Conservation (phyloP, 2,113 vertebrate genomes). For the Gracilinanus agilis region DNA sequence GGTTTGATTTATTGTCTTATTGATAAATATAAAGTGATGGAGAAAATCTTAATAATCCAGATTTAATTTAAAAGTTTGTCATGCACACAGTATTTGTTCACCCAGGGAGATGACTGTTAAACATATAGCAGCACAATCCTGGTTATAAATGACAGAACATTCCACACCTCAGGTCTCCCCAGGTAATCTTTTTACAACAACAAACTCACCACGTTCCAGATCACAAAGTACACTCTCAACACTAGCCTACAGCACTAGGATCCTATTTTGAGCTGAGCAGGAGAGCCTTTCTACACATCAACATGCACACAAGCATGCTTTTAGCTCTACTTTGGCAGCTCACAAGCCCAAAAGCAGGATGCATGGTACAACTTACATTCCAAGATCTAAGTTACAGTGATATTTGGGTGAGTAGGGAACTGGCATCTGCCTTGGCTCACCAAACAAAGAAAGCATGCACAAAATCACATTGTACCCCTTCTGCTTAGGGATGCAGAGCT, state of each 20-base stretch:
- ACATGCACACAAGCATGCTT: constrained; percentile 65
- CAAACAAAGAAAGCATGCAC: constrained; percentile 84
- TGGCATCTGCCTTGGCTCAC: constrained; percentile 38
- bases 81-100: neutral
- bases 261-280: constrained; percentile 28
- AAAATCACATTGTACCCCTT: constrained; percentile 68
- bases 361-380: constrained; percentile 21
- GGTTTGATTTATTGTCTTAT: neutral
- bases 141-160: neutral
- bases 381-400: constrained; percentile 50
- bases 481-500: constrained; percentile 55
- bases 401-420: neutral
- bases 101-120: neutral
- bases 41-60: neutral
- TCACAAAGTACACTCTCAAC: constrained; percentile 2
- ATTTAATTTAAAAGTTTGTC: neutral
- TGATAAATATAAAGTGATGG: no score
- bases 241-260: constrained; percentile 41
- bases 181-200: constrained; percentile 15
- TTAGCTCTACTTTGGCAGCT: constrained; percentile 48
- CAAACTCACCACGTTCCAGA: constrained; percentile 25
- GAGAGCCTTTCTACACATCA: constrained; percentile 49
- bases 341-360: neutral
- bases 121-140: neutral
- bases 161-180: neutral